Percentiles rank a stretch among this genome's conserved stretches.
phyloP scores from a whole-genome alignment of 2,888 invertebrate species.

The Nymphalis c-album region DNA sequence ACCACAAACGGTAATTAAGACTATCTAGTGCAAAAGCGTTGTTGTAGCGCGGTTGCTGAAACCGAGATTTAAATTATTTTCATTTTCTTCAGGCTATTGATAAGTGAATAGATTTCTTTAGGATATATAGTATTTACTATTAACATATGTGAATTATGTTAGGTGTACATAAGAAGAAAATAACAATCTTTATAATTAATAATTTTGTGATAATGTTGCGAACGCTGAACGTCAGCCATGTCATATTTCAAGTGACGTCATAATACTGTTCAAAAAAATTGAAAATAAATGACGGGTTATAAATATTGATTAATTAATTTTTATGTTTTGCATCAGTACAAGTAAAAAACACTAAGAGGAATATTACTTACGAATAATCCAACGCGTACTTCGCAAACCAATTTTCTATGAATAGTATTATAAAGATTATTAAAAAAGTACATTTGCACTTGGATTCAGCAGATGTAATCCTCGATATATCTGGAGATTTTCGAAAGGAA shows the following conservation, averaged over 20 bases:
- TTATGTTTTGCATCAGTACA: neutral
- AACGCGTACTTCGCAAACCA: conserved; percentile 6
- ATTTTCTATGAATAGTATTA: conserved; percentile 27
- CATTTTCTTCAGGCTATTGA: neutral
- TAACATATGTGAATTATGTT: too few relatives aligned
- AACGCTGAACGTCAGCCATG: too few relatives aligned
- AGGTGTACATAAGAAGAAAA: too few relatives aligned
- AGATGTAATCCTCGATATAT: conserved; percentile 35
- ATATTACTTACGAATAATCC: conserved; percentile 3
- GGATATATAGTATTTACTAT: too few relatives aligned
- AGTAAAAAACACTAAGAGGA: neutral
- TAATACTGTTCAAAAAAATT: too few relatives aligned
- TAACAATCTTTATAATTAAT: too few relatives aligned
- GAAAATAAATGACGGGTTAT: too few relatives aligned
- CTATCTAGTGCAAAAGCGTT: neutral
- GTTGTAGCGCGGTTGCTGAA: neutral
- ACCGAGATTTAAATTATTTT: conserved; percentile 1
- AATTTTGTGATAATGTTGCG: too few relatives aligned
- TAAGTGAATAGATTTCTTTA: too few relatives aligned
- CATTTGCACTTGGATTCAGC: conserved; percentile 33
- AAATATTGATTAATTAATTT: too few relatives aligned
- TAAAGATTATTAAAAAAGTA: conserved; percentile 31
- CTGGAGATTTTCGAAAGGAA: conserved; percentile 16
- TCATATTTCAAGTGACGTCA: too few relatives aligned
- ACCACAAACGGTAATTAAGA: conserved; percentile 21